Conservation (phyloP, 1,140 invertebrate genomes). For the Papilio polyxenes region DNA sequence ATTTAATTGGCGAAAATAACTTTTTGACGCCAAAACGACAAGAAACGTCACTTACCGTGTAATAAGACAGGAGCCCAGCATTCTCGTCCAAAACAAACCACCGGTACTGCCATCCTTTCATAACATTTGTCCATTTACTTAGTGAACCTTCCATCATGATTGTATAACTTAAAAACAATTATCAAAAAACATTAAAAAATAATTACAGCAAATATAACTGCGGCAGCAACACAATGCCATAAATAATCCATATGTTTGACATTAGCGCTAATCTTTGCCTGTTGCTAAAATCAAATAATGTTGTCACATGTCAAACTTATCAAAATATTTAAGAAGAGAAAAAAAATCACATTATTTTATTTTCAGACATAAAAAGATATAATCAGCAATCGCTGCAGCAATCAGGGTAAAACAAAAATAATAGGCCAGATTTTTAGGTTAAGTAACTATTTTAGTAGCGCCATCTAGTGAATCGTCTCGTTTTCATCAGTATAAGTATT, state of each 20-base stretch:
- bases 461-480: neutral
- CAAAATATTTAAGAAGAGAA: neutral
- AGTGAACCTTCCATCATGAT: constrained; percentile 96
- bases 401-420: no score
- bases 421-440: no score
- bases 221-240: constrained; percentile 61
- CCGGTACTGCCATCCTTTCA: constrained; percentile 99
- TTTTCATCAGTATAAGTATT: no score
- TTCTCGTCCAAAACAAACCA: constrained; percentile 99
- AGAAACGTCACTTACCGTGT: constrained; percentile 90
- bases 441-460: neutral
- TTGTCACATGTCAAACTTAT: constrained; percentile 46
- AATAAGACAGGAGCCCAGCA: constrained; percentile 96
- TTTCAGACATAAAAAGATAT: no score
- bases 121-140: constrained; percentile 99
- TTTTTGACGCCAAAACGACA: constrained; percentile 35
- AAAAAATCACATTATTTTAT: no score
- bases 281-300: constrained; percentile 40
- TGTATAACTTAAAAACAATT: constrained; percentile 60
- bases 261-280: constrained; percentile 42
- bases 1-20: constrained; percentile 26
- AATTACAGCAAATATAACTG: constrained; percentile 68
- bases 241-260: constrained; percentile 76
- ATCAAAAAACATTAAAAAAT: constrained; percentile 68
- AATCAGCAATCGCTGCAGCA: no score